A percentile compares a stretch with the other conserved stretches of the same genome.
phyloP scores from a whole-genome alignment of 2,797 vertebrate species.

The Ciconia nigra region DNA sequence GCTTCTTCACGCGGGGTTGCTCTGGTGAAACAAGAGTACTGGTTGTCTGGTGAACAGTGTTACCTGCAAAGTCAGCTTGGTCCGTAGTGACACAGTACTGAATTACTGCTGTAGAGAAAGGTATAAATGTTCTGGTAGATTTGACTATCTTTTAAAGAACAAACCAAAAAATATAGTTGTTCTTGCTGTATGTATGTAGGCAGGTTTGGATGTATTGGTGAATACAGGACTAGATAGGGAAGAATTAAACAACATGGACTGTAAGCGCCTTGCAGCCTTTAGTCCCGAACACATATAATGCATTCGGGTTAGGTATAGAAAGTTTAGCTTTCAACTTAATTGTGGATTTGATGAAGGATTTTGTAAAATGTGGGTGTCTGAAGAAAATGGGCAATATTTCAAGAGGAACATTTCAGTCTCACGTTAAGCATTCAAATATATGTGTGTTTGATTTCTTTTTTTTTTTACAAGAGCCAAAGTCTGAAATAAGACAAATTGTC shows the following conservation, averaged over 20 bases:
- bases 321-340: neutral
- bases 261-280: neutral
- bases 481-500: neutral
- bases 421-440: neutral
- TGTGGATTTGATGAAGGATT: neutral
- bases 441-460: neutral
- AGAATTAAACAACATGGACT: neutral
- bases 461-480: neutral
- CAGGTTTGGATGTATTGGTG: neutral
- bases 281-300: neutral
- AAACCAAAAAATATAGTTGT: no score
- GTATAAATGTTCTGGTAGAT: neutral
- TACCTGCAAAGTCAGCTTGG: neutral
- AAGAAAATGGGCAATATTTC: neutral
- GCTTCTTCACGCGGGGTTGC: neutral
- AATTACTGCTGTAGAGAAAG: no score
- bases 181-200: neutral
- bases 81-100: neutral
- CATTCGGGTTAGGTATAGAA: neutral
- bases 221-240: neutral
- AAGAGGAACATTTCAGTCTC: neutral
- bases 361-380: neutral
- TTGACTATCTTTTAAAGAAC: neutral
- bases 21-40: no score
- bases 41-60: neutral